Evolutionary conservation across 2,888 invertebrate species (phyloP), one percentile per base, ranked within the genome.

Genomic region (Acrobeloides nanus): DNA sequence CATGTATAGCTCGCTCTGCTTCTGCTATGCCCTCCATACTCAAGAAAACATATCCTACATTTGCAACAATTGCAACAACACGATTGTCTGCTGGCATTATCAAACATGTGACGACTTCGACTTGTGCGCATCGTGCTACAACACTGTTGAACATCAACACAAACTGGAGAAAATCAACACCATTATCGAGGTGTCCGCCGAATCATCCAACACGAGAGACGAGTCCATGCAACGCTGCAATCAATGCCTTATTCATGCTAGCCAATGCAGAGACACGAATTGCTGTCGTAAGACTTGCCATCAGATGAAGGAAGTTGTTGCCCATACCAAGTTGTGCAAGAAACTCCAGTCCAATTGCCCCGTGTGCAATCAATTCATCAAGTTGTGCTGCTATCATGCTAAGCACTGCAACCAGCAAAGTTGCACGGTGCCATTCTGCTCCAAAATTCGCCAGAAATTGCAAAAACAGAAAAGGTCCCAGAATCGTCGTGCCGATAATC

Each of bases 251-350:
- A 86, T 95, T 67, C 89, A 99, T 80, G 87, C 97, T 56, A 88
- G 93, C 79, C 89, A 89, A 75, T 93, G 93, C 75, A 83, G 92
- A 74, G 95, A 97, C 79, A 95, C 95, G 57, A 97, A 99, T 79
- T 99, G 97, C 78, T 84, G 92, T 53, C 80, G 92, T 65, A 88
- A 89, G 18, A 89, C 90, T 67, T 99, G 97, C 78, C 87, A 89
- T 79, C 95, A 93, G 82, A 97, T 99, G 95, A 97, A 95, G 79
- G 83, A 90, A 46, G 92, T 97, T 31, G 90, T 97, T n/a, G 84
- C 85, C 55, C 97, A 99, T 77, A 92, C 95, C 20, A 92, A 89
- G 80, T 82, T 84, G 67, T 99, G 97, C 82, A 90, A 92, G 77
- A 89, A 89, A 53, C 80, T 89, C 85, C 59, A 89, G 32, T 89